Evolutionary conservation across 2,113 vertebrate species (phyloP), one percentile per base, ranked within the genome.

Genomic region (Rhea americana): DNA sequence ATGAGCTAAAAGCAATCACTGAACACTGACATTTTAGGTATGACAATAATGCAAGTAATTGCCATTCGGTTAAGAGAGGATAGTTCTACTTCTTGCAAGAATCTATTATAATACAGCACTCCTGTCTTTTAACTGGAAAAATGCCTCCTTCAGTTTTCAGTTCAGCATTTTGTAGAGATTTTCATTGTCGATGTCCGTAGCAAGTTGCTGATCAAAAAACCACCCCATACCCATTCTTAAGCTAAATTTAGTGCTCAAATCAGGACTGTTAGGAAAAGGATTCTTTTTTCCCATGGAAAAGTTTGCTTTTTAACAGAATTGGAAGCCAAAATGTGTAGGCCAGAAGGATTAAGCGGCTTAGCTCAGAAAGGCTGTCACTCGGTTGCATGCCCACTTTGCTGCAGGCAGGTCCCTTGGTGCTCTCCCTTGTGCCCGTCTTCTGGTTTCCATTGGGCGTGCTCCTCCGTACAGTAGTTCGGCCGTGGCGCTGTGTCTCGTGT

Each of bases 21-120:
- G 93, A 92, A 94, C 90, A 82, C 58, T 96, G 96, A 93, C 84
- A 96, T 92, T 97, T 95, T 94, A 95, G 96, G 71, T 87, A 93
- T 89, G 90, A 97, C 59, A 97, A 86, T 96, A 97, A 96, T 94
- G 93, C 94, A 93, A 90, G 83, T 95, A 97, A 97, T 96, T 67
- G 17, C 94, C 85, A 95, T 90, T 97, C 82, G 61, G 82, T 95
- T 96, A 96, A 97, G 95, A 95, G 90, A 95, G 95, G 91, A 92
- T 95, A 91, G 94, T 97, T 95, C 83, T 90, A 15, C 93, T 97
- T 97, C 94, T 96, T 94, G 51, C 82, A 94, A 97, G 91, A 94
- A 62, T 41, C 65, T 95, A 95, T 97, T 96, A 89, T 28, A 95
- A 59, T 80, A 59, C 65, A 70, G 66, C 76, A 55, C 62, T 94